Base-by-base conservation (phyloP, 2,113 vertebrate genomes). In the Terrapene triunguis region DNA sequence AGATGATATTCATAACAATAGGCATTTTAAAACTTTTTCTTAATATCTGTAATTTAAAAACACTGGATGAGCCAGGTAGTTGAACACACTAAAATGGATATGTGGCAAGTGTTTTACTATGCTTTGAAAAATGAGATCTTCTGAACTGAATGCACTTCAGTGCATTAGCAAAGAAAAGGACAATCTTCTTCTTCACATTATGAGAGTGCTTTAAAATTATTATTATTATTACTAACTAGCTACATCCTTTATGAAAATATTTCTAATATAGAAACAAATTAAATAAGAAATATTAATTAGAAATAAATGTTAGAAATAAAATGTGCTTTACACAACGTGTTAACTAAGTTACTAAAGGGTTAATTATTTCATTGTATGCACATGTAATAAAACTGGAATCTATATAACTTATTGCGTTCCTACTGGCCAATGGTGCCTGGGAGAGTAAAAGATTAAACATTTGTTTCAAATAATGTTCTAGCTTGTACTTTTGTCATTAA, bases 361-460 rank as follows among this genome's bases (percentile, higher is more conserved):
- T 72, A 38, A 72, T 69, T 69, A n/a, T 69, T 69, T 69, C 62
- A 69, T 17, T n/a, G 32, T 69, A n/a, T 69, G 16, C 2, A 65
- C 35, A 69, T n/a, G 35, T n/a, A 19, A 47, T 55, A 72, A 22
- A 80, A 44, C 14, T 9, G 65, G 53, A 78, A 86, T 51, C 3
- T 8, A 62, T 29, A 16, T 76, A 14, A 53, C 21, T 83, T 44
- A 24, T 12, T 5, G 11, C 85, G 48, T 72, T 65, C 29, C 48
- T 85, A 44, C 35, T 86, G 11, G 1, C 8, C 42, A 83, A 50
- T 85, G 90, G 85, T 13, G 2, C 4, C 1, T 1, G 54, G 29
- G 51, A 51, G 65, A 78, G 35, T 2, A 11, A 2, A 54, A 89
- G 7, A 1, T 0, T 11, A 62, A 32, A 10, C 13, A 4, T 1